phyloP scores from a whole-genome alignment of 2,797 vertebrate species.

The Clarias laeviceps region DNA sequence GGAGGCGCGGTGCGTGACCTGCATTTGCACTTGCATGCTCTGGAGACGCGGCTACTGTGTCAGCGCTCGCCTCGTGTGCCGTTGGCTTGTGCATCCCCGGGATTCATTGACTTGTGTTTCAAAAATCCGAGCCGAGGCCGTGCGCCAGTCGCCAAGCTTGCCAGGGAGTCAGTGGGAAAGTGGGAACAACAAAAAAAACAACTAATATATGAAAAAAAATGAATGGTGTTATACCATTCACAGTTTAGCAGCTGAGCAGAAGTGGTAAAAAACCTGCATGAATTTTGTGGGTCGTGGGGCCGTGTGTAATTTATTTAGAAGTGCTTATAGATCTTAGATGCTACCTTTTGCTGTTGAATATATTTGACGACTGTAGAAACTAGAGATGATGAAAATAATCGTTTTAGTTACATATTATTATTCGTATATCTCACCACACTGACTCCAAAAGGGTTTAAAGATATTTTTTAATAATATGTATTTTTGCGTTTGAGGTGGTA shows the following conservation, averaged over 20 bases:
- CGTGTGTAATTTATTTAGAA: background rate
- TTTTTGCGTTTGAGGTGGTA: too few relatives aligned
- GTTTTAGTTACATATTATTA: too few relatives aligned
- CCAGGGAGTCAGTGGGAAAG: slow-evolving; percentile 62
- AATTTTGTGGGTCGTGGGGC: background rate
- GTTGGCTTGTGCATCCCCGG: slow-evolving; percentile 69
- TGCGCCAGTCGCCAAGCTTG: slow-evolving; percentile 70
- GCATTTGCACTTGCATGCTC: slow-evolving; percentile 81
- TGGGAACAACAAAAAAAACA: background rate
- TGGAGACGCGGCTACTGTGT: slow-evolving; percentile 74
- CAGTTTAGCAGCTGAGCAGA: background rate
- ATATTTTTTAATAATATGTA: too few relatives aligned
- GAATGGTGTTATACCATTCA: background rate
- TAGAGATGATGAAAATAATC: too few relatives aligned
- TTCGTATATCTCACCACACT: too few relatives aligned
- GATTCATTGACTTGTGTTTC: slow-evolving; percentile 72
- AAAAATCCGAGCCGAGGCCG: slow-evolving; percentile 71
- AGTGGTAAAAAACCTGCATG: too few relatives aligned
- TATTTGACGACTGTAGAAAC: background rate
- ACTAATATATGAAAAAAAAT: too few relatives aligned
- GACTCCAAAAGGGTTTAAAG: too few relatives aligned
- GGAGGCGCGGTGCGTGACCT: slow-evolving; percentile 79
- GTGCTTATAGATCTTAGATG: background rate
- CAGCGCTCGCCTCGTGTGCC: slow-evolving; percentile 69
- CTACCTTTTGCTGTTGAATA: background rate